Evolutionary conservation across 2,888 invertebrate genomes (phyloP), one percentile per base, ranked within the genome.

Genomic region (Epirrita christyi): DNA sequence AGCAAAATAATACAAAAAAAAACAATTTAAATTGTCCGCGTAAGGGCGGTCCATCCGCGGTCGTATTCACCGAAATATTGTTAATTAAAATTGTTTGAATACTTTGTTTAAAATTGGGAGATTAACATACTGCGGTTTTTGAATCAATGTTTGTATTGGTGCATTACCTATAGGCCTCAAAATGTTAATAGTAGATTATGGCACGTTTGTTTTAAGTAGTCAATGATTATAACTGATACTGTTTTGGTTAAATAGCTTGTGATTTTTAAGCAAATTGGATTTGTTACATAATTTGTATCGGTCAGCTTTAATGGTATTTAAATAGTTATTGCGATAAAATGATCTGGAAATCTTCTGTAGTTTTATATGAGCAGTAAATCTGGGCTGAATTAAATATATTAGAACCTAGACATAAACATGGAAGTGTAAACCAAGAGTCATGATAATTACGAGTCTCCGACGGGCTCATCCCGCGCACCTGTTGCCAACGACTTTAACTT

Each of bases 401-500:
- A 11, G 42, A 38, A 36, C 46, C 21, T 52, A 46, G 58, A 57
- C 51, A 66, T 63, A 60, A 63, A 66, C 56, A 63, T 56, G 57
- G 47, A 47, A 70, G 66, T 70, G 66, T 74, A 74, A 74, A 75
- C 77, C 72, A 72, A 56, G 75, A 76, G 78, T 77, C 78, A 83
- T 81, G 80, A 87, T 88, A 87, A 89, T 89, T 87, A 88, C 81
- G 78, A 81, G 79, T 76, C 83, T 83, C 78, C 72, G 70, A 73
- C 76, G 77, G 79, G 77, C 84, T 84, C 87, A 88, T 88, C 86
- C 76, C 68, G 70, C 73, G 75, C 90, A 91, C 91, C 88, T 90
- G 91, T 89, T 90, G 91, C 89, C 81, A 75, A 81, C 83, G 83
- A 86, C 84, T 86, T 84, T 82, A 87, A 88, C 88, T 87, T 81